Evolutionary conservation across 2,113 vertebrate genomes (phyloP).

Genomic region (Merops nubicus): DNA sequence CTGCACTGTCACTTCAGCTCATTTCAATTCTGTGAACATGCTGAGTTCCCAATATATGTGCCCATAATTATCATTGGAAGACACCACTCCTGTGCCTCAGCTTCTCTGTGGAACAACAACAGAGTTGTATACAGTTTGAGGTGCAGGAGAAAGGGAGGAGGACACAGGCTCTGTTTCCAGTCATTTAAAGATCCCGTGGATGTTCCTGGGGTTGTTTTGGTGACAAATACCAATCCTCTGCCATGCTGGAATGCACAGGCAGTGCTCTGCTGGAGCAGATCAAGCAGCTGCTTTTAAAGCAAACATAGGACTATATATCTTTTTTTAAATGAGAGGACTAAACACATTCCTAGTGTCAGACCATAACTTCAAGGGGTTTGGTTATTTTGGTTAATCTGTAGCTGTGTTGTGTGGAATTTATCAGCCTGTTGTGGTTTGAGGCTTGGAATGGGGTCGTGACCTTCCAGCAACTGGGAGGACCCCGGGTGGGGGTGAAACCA

Average conservation of each 20-base stretch:
- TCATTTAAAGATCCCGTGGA: background rate
- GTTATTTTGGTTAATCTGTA: conserved; percentile 6
- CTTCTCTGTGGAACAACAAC: background rate
- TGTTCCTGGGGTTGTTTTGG: background rate
- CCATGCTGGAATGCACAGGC: background rate
- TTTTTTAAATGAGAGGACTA: background rate
- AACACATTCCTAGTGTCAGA: background rate
- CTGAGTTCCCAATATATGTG: background rate
- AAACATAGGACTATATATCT: background rate
- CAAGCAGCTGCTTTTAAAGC: background rate
- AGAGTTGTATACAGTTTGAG: background rate
- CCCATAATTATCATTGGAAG: background rate
- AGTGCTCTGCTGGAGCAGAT: background rate
- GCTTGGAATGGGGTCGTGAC: no score
- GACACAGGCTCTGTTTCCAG: background rate
- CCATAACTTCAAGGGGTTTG: background rate
- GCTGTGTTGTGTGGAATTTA: background rate
- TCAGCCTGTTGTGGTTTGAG: no score
- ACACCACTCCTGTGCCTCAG: background rate
- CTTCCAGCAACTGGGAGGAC: no score
- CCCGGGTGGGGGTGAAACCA: no score
- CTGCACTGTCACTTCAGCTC: background rate
- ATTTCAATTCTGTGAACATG: background rate
- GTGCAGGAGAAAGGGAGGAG: background rate
- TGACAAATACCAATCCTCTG: background rate